A percentile compares a stretch with the other conserved stretches of the same genome.
Conservation (phyloP, 2,888 invertebrate genomes). For the Frankliniella intonsa region DNA sequence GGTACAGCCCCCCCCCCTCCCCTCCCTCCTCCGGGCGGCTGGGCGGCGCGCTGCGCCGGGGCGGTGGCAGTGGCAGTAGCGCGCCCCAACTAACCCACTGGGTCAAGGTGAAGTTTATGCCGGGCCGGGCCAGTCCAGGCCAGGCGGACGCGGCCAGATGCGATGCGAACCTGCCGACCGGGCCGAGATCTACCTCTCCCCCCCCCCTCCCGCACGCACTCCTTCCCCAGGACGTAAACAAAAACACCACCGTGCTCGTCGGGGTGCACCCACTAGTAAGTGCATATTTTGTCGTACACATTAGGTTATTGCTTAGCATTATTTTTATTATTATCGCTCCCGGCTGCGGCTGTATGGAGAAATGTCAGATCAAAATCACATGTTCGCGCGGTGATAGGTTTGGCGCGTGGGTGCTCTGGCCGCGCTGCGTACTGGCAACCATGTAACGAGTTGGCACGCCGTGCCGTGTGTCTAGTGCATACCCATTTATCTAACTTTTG, state of each 20-base stretch:
- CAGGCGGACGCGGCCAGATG: not conserved
- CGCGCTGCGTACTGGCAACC: too few relatives aligned
- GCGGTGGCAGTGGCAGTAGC: not conserved
- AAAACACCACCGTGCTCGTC: not conserved
- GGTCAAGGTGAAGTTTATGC: conserved; percentile 26
- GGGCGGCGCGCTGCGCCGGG: not conserved
- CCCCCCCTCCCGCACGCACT: not conserved
- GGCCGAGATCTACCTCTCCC: not conserved
- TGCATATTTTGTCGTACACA: too few relatives aligned
- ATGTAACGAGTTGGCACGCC: too few relatives aligned
- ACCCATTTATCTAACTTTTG: too few relatives aligned
- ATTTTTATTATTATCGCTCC: too few relatives aligned
- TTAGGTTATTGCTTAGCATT: too few relatives aligned
- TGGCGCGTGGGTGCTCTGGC: too few relatives aligned
- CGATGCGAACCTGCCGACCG: not conserved
- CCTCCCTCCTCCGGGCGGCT: not conserved
- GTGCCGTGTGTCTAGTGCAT: too few relatives aligned
- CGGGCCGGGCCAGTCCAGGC: not conserved
- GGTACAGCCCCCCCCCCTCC: conserved; percentile 8
- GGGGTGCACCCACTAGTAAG: not conserved
- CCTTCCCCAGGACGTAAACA: not conserved
- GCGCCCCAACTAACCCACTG: not conserved
- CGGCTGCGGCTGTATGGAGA: too few relatives aligned
- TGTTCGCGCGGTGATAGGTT: too few relatives aligned
- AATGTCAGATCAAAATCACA: too few relatives aligned